A percentile compares a stretch with the other conserved stretches of the same genome.
phyloP scores from a whole-genome alignment of 2,888 invertebrate genomes.

The Brachypalpus laphriformis region DNA sequence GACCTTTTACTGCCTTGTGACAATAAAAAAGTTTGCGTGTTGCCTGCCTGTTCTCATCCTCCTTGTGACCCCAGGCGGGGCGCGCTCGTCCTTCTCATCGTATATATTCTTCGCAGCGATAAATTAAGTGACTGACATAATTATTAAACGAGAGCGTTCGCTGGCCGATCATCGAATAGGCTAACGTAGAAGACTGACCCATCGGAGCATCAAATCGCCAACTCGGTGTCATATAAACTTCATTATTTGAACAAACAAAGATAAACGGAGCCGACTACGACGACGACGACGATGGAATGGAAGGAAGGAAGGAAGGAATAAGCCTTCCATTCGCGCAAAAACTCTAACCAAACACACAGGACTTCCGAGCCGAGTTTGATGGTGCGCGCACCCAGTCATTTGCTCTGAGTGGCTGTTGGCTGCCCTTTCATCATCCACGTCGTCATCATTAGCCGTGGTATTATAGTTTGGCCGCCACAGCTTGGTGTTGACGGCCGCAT shows the following conservation, averaged over 20 bases:
- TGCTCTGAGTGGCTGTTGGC: slow-evolving; percentile 58
- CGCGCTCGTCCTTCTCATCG: slow-evolving; percentile 27
- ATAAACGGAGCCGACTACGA: slow-evolving; percentile 47
- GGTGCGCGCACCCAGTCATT: slow-evolving; percentile 64
- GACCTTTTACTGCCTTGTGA: slow-evolving; percentile 70
- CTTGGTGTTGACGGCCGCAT: slow-evolving; percentile 67
- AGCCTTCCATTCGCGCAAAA: not conserved
- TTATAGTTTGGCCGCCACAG: slow-evolving; percentile 58
- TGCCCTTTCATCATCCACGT: slow-evolving; percentile 73
- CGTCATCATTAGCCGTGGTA: slow-evolving; percentile 69
- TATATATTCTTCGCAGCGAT: slow-evolving; percentile 75
- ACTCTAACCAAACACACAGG: slow-evolving; percentile 25
- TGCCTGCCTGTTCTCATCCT: slow-evolving; percentile 37
- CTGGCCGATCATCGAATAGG: slow-evolving; percentile 32
- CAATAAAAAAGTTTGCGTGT: slow-evolving; percentile 67
- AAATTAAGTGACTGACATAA: slow-evolving; percentile 82
- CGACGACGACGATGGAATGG: not conserved
- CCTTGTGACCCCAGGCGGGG: slow-evolving; percentile 52
- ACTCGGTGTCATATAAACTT: slow-evolving; percentile 66
- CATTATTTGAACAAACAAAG: slow-evolving; percentile 70
- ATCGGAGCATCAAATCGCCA: slow-evolving; percentile 36
- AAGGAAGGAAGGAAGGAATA: not conserved
- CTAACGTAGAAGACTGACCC: not conserved
- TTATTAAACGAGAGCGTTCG: slow-evolving; percentile 76
- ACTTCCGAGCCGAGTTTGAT: slow-evolving; percentile 20